These are phyloP conservation scores for Charina bottae DNA, from an alignment of 2,113 vertebrate species.

Conservation along the genomic window DNA sequence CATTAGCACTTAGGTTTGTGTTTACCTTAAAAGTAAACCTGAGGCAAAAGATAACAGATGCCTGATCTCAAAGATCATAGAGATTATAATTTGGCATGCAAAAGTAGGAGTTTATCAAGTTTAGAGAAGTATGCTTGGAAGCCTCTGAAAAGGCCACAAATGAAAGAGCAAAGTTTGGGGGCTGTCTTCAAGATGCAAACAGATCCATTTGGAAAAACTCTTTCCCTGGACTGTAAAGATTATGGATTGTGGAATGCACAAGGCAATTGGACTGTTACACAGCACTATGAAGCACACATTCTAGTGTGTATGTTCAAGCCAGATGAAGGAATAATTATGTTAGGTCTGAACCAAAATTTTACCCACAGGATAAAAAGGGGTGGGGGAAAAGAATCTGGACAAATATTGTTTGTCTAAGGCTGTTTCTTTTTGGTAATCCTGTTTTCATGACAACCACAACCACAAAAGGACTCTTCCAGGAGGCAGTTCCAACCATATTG, in stretches of 20 bases:
- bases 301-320: neutral
- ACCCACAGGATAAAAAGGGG: neutral
- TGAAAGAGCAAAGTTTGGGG: constrained; percentile 56
- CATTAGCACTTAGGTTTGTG: constrained; percentile 66
- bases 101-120: constrained; percentile 45
- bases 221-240: constrained; percentile 58
- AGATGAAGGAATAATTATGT: neutral
- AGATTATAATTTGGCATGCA: constrained; percentile 58
- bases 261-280: neutral
- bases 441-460: neutral
- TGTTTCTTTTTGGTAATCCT: neutral
- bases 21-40: constrained; percentile 70
- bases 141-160: constrained; percentile 38
- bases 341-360: neutral
- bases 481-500: neutral
- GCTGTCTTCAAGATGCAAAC: constrained; percentile 39
- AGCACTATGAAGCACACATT: neutral
- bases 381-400: neutral
- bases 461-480: neutral
- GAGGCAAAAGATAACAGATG: constrained; percentile 72
- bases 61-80: constrained; percentile 64
- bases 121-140: constrained; percentile 52
- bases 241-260: neutral
- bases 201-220: constrained; percentile 58
- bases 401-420: neutral